These are phyloP conservation scores for Micrastur ruficollis DNA, from an alignment of 2,797 vertebrate genomes.

Conservation along the genomic window DNA sequence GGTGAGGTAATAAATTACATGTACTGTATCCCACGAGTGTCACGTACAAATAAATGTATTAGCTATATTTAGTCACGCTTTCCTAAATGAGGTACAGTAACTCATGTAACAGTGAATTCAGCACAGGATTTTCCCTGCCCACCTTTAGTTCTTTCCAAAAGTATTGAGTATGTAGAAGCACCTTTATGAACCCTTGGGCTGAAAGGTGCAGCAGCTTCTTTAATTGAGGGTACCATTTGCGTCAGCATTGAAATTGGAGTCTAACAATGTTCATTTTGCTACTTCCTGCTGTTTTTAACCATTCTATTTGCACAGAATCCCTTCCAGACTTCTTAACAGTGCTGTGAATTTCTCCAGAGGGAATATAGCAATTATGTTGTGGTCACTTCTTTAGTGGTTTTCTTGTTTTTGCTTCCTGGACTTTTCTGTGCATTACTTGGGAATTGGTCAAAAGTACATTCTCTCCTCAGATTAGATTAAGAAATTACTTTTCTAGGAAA, in stretches of 20 bases:
- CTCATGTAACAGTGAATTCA: neutral
- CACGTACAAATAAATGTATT: neutral
- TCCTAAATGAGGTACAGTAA: neutral
- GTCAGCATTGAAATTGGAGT: neutral
- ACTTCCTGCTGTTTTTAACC: neutral
- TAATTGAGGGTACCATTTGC: neutral
- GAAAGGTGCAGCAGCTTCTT: neutral
- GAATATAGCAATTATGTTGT: neutral
- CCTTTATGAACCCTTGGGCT: neutral
- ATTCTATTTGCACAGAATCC: neutral
- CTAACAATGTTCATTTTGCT: neutral
- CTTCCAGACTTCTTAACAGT: neutral
- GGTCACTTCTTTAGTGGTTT: neutral
- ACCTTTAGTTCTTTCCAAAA: neutral
- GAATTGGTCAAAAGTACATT: neutral
- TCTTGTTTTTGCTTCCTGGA: neutral
- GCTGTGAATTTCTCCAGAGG: neutral
- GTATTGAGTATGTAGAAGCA: neutral
- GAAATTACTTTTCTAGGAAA: slow-evolving; percentile 10
- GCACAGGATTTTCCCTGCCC: neutral
- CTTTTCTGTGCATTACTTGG: neutral
- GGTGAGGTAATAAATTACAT: neutral
- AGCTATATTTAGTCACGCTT: neutral
- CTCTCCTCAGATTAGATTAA: neutral
- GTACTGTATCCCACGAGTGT: neutral